Conservation (phyloP, 2,113 vertebrate species). For the Fulica atra region DNA sequence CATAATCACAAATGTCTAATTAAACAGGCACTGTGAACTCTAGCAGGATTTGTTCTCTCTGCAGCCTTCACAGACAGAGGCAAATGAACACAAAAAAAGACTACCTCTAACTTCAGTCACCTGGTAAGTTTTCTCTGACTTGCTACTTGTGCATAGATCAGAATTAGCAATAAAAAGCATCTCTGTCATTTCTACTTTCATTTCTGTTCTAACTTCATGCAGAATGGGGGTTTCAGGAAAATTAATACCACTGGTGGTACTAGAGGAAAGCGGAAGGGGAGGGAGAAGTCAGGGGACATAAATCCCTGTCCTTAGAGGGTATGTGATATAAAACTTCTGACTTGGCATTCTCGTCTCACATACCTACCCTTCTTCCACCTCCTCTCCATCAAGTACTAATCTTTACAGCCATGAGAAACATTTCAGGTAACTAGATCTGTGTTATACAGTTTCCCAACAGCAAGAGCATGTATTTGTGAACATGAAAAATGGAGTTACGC, state of each 20-base stretch:
- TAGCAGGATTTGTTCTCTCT: background rate
- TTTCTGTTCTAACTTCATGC: background rate
- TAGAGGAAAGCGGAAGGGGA: background rate
- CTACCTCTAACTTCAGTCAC: background rate
- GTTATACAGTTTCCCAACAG: background rate
- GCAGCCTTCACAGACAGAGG: background rate
- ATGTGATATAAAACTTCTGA: background rate
- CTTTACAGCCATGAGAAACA: background rate
- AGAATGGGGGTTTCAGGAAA: background rate
- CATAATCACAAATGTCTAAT: background rate
- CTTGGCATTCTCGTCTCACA: background rate
- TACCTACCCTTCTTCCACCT: background rate
- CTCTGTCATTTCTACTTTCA: background rate
- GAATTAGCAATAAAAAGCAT: background rate
- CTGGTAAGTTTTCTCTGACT: background rate
- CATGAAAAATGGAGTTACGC: background rate
- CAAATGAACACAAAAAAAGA: background rate
- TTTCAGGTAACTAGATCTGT: background rate
- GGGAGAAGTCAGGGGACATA: rapidly evolving
- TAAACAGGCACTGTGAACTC: background rate
- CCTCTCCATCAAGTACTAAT: background rate
- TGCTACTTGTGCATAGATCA: background rate
- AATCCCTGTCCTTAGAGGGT: background rate
- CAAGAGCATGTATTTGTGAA: background rate
- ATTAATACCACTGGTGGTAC: background rate